Evolutionary conservation across 2,797 vertebrate genomes (phyloP).

Genomic region (Buphagus erythrorhynchus): DNA sequence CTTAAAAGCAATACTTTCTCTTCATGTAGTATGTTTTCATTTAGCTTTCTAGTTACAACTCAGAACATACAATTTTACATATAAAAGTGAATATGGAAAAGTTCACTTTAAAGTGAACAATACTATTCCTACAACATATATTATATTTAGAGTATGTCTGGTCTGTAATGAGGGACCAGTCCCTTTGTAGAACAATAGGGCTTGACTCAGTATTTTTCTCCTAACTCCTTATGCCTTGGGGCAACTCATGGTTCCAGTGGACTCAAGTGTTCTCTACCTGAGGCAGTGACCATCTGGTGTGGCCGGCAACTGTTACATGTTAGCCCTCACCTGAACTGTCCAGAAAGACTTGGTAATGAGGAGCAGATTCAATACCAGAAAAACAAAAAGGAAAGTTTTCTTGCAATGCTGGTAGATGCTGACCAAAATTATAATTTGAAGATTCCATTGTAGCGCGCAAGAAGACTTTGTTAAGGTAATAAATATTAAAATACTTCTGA

Average conservation of each 20-base stretch:
- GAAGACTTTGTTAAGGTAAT: neutral
- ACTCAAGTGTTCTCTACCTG: neutral
- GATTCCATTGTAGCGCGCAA: rapidly evolving
- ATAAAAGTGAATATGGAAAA: neutral
- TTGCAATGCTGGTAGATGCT: neutral
- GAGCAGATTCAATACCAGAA: neutral
- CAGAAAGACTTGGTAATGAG: neutral
- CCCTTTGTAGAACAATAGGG: neutral
- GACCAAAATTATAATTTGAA: neutral
- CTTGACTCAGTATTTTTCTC: neutral
- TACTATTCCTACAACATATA: neutral
- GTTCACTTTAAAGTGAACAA: neutral
- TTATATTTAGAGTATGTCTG: neutral
- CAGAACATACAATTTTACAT: neutral
- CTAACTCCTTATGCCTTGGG: neutral
- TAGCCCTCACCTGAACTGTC: neutral
- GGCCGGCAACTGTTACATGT: neutral
- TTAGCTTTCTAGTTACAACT: neutral
- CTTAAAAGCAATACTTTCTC: neutral
- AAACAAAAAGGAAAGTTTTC: neutral
- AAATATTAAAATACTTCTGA: neutral
- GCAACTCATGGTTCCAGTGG: neutral
- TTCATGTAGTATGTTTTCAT: neutral
- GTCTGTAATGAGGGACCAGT: neutral
- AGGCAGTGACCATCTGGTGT: neutral